Base-by-base conservation (phyloP, 1,140 invertebrate species). In the Hesperophylax magnus region DNA sequence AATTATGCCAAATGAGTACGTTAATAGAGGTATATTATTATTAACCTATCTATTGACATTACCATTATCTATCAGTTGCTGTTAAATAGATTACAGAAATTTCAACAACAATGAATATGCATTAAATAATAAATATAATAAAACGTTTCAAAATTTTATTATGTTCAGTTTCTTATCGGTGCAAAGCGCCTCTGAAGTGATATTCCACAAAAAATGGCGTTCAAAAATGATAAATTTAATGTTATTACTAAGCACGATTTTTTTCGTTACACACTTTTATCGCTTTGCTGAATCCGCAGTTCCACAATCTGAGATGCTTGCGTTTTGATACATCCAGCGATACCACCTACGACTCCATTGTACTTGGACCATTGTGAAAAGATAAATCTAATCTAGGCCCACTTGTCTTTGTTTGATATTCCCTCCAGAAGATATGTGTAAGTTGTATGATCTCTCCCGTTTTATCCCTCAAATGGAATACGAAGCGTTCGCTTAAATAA, bases 331-430 rank as follows among this genome's bases (percentile, higher is more conserved):
- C 39, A 47, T 47, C 7, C 18, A 61, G 58, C 31, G 52, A 60
- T 58, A 53, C 72, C 72, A 75, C 72, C 11, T 56, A 76, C 18
- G 27, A 56, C 18, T 58, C 27, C 22, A 58, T 58, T 76, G 72
- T 76, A 34, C 18, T 20, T 24, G 31, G n/a, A 24, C 67, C 17
- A 77, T 77, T 63, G 75, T 77, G 17, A 58, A 63, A 18, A 63
- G 58, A 77, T 77, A 63, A 63, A 77, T 63, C 75, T 63, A 77
- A 63, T 77, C 75, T 63, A 27, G 58, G 22, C 56, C 75, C 58
- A 63, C 75, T 60, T 60, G 72, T 17, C 53, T 58, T 27, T 75
- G 72, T 75, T 75, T 71, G 67, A 47, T 71, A 71, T 71, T 71
- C 18, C 39, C 67, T 52, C 22, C n/a, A 71, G 24, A 71, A 71